Percentiles rank a stretch among this genome's conserved stretches.
Conservation (phyloP, 2,797 vertebrate genomes). For the Takifugu rubripes region DNA sequence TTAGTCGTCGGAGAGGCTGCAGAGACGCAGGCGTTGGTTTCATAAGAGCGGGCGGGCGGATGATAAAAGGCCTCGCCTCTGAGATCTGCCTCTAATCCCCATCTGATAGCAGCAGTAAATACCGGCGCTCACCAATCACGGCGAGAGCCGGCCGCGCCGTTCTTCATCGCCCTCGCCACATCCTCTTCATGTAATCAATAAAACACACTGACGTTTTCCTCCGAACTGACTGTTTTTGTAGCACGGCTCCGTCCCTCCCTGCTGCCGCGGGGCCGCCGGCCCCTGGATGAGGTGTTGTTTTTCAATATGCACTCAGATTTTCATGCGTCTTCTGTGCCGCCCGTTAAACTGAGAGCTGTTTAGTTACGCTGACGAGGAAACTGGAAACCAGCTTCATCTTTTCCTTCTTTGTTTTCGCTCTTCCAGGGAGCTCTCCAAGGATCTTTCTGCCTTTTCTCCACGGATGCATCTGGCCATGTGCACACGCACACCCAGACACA, state of each 20-base stretch:
- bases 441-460: slow-evolving; percentile 19
- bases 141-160: slow-evolving; percentile 48
- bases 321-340: slow-evolving; percentile 44
- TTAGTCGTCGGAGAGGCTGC: slow-evolving; percentile 37
- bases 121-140: slow-evolving; percentile 53
- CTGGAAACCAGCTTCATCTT: slow-evolving; percentile 42
- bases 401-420: not conserved
- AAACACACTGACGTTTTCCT: slow-evolving; percentile 49
- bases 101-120: slow-evolving; percentile 63
- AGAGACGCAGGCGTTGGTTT: slow-evolving; percentile 52
- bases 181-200: slow-evolving; percentile 52
- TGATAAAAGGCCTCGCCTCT: slow-evolving; percentile 48
- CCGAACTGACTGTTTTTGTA: not conserved
- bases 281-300: slow-evolving; percentile 38
- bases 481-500: too few species aligned
- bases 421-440: slow-evolving; percentile 25
- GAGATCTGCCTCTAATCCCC: slow-evolving; percentile 64
- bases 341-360: slow-evolving; percentile 62
- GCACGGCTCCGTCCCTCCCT: not conserved
- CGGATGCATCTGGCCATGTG: too few species aligned
- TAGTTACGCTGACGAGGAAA: slow-evolving; percentile 64
- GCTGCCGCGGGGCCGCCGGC: not conserved
- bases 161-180: slow-evolving; percentile 40
- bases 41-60: slow-evolving; percentile 49
- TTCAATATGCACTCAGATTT: slow-evolving; percentile 49